phyloP scores from a whole-genome alignment of 2,888 invertebrate species.

The Axea sp. region DNA sequence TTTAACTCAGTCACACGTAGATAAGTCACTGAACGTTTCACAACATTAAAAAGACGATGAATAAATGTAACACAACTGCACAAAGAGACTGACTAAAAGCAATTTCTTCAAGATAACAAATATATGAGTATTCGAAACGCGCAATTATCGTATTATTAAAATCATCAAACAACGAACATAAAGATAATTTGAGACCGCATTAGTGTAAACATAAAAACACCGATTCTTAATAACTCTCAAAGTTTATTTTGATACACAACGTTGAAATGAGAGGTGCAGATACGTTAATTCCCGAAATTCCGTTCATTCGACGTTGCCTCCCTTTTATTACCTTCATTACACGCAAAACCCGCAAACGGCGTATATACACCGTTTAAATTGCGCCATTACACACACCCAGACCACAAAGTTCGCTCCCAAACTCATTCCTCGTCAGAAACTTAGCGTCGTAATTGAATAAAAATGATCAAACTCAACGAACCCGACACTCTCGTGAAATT shows the following conservation, averaged over 20 bases:
- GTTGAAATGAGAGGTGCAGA: background rate
- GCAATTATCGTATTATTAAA: too few relatives aligned
- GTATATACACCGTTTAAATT: slow-evolving; percentile 5
- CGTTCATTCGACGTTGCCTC: background rate
- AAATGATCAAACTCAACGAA: slow-evolving; percentile 25
- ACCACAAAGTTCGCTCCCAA: background rate
- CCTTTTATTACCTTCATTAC: background rate
- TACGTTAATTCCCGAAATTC: background rate
- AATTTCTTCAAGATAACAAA: too few relatives aligned
- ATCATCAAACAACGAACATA: too few relatives aligned
- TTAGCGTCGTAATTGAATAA: slow-evolving; percentile 21
- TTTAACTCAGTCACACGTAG: too few relatives aligned
- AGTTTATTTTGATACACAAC: too few relatives aligned
- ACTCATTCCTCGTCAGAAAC: slow-evolving; percentile 15
- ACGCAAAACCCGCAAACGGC: background rate
- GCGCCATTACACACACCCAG: slow-evolving; percentile 5
- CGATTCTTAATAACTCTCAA: background rate
- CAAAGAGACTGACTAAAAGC: too few relatives aligned
- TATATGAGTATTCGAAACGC: too few relatives aligned
- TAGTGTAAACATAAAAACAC: too few relatives aligned
- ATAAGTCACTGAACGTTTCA: too few relatives aligned
- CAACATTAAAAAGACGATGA: too few relatives aligned
- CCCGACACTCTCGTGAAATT: background rate
- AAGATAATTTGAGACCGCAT: too few relatives aligned
- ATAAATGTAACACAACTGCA: too few relatives aligned